These are phyloP conservation scores for Microtus ochrogaster DNA, from an alignment of 2,113 vertebrate species.

Conservation along the genomic window DNA sequence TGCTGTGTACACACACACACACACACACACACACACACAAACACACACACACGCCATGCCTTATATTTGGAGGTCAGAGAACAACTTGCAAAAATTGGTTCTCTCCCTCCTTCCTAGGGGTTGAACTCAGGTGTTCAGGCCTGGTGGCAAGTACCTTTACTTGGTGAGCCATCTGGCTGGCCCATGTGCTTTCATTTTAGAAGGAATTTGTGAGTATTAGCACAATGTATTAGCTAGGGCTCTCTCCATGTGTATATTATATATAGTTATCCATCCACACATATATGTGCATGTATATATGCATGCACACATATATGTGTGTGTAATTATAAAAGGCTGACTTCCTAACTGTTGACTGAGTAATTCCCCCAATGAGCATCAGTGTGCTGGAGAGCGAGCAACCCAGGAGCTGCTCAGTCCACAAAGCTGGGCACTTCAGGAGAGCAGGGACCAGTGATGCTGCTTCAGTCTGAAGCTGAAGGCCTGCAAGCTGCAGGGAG, in stretches of 20 bases:
- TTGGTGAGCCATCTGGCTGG: not conserved
- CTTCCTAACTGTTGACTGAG: not conserved
- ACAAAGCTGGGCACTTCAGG: not conserved
- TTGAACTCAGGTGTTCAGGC: not conserved
- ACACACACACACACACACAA: not conserved
- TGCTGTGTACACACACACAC: accelerated
- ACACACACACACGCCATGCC: not conserved
- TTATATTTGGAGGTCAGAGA: not conserved
- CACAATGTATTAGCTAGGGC: not conserved
- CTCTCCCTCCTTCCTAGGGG: not conserved
- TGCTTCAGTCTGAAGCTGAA: not conserved
- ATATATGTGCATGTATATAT: accelerated
- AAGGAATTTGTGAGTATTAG: not conserved
- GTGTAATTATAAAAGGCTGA: not conserved
- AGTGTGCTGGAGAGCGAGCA: not conserved
- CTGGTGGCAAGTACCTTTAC: not conserved
- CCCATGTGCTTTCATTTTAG: not conserved
- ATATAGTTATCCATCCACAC: not conserved
- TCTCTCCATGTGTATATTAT: not conserved
- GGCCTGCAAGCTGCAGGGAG: not conserved
- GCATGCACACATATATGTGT: too few relatives aligned
- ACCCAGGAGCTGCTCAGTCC: not conserved
- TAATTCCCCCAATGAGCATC: not conserved
- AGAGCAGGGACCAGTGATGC: not conserved
- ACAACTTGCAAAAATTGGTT: not conserved